A percentile compares a stretch with the other conserved stretches of the same genome.
Conservation (phyloP, 2,113 vertebrate genomes). For the Stegastes partitus region DNA sequence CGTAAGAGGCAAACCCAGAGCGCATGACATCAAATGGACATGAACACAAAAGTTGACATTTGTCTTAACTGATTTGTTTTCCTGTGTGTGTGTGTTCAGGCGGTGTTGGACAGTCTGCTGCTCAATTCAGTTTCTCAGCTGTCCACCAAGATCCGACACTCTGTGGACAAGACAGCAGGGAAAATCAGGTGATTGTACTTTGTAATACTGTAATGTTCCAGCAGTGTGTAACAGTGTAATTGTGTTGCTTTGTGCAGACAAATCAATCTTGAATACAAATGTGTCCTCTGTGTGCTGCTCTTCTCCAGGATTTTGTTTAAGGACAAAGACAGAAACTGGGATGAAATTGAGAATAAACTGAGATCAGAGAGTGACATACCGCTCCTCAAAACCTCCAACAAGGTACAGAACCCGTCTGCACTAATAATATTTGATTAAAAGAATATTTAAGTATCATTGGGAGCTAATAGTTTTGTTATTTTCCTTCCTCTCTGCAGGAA, state of each 20-base stretch:
- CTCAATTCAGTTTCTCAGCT: slow-evolving; percentile 96
- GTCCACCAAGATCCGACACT: slow-evolving; percentile 95
- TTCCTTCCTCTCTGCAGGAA: slow-evolving; percentile 83
- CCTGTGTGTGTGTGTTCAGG: slow-evolving; percentile 81
- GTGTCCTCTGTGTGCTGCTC: background rate
- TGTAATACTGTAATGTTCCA: background rate
- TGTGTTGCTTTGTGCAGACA: background rate
- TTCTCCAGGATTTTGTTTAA: slow-evolving; percentile 94
- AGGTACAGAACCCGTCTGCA: slow-evolving; percentile 81
- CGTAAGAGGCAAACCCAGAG: slow-evolving; percentile 79
- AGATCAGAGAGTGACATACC: slow-evolving; percentile 93
- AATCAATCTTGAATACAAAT: background rate
- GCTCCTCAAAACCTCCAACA: slow-evolving; percentile 96
- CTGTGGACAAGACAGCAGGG: slow-evolving; percentile 95
- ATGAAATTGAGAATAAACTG: slow-evolving; percentile 96
- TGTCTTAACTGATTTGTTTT: background rate
- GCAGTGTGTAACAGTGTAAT: background rate
- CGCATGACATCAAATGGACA: background rate
- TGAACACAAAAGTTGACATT: background rate
- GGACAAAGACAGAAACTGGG: slow-evolving; percentile 98
- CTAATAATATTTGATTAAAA: background rate
- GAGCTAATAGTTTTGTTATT: background rate
- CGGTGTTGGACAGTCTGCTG: slow-evolving; percentile 95
- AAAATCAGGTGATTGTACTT: slow-evolving; percentile 92
- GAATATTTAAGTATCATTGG: background rate